Percentiles rank a stretch among this genome's conserved stretches.
Conservation (phyloP, 2,888 invertebrate species). For the Callosobruchus maculatus region DNA sequence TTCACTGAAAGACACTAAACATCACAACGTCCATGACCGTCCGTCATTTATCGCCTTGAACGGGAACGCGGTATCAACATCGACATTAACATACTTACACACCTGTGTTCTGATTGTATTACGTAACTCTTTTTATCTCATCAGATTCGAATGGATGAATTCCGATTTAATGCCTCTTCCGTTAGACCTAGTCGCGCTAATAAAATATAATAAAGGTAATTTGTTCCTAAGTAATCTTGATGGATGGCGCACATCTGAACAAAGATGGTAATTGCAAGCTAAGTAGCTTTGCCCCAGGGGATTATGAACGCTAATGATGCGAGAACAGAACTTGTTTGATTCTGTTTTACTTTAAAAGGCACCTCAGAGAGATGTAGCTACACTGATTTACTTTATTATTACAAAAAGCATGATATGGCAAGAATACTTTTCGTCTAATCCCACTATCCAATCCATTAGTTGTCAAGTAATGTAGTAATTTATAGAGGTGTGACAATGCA, state of each 20-base stretch:
- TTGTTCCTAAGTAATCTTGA: neutral
- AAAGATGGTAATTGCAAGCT: neutral
- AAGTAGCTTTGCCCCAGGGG: neutral
- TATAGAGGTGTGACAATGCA: too few relatives aligned
- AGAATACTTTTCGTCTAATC: too few relatives aligned
- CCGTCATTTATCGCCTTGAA: too few relatives aligned
- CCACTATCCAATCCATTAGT: too few relatives aligned
- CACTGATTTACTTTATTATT: too few relatives aligned
- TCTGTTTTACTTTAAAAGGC: too few relatives aligned
- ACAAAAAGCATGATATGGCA: too few relatives aligned
- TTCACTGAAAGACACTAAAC: too few relatives aligned
- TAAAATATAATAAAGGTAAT: neutral
- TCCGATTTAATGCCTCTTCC: neutral
- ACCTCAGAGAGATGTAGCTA: too few relatives aligned
- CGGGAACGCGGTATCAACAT: too few relatives aligned
- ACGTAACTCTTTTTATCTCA: neutral
- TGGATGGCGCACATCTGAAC: neutral
- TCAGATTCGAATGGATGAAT: neutral
- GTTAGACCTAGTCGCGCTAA: neutral
- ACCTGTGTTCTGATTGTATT: neutral
- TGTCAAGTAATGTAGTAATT: too few relatives aligned
- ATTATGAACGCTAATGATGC: neutral
- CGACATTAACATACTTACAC: neutral
- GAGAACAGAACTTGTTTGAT: neutral
- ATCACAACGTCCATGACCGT: too few relatives aligned